These are phyloP conservation scores for Gerosis bhagava DNA, from an alignment of 2,888 invertebrate genomes.

Conservation along the genomic window DNA sequence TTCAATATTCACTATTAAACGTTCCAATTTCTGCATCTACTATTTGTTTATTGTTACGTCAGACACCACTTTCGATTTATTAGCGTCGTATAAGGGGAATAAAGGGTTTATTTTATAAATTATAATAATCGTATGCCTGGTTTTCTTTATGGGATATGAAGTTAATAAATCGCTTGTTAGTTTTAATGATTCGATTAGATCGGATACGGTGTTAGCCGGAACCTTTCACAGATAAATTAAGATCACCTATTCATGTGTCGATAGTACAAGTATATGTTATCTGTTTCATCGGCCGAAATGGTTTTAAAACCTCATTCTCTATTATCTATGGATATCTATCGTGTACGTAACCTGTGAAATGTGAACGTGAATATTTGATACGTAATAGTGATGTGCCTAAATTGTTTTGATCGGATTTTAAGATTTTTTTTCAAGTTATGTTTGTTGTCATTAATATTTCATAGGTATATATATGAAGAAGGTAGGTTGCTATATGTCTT, in stretches of 20 bases:
- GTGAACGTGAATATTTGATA: too few relatives aligned
- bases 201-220: conserved; percentile 66
- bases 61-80: conserved; percentile 14
- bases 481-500: too few relatives aligned
- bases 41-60: conserved; percentile 16
- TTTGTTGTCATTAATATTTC: too few relatives aligned
- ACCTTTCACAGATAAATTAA: conserved; percentile 74
- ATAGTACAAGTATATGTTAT: too few relatives aligned
- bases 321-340: conserved; percentile 28
- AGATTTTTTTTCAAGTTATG: too few relatives aligned
- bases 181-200: conserved; percentile 66
- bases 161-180: conserved; percentile 60
- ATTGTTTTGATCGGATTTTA: too few relatives aligned
- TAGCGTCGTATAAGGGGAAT: conserved; percentile 22
- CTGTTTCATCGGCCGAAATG: conserved; percentile 64
- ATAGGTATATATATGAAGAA: too few relatives aligned
- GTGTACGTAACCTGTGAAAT: conserved; percentile 13
- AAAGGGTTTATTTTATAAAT: too few relatives aligned
- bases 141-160: conserved; percentile 19
- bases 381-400: too few relatives aligned
- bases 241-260: conserved; percentile 77
- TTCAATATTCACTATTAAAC: too few relatives aligned
- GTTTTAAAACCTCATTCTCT: conserved; percentile 35
- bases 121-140: conserved; percentile 16
- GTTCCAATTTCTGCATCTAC: too few relatives aligned